Base-by-base conservation (phyloP, 2,113 vertebrate genomes). In the Macrotus californicus region DNA sequence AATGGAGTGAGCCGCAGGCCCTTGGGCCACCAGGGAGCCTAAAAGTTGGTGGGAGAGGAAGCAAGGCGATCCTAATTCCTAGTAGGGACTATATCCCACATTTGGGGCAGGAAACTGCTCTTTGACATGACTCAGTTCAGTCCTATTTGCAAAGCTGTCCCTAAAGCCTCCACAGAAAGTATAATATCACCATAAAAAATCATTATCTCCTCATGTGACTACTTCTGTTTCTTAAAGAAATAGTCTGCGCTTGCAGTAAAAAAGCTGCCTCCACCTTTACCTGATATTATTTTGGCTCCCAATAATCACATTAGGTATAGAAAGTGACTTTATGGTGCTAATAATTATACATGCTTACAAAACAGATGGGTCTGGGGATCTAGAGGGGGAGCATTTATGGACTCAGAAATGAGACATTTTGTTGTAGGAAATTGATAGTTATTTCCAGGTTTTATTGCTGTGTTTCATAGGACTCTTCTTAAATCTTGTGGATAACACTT, bases 331-430 rank as follows among this genome's bases (percentile, higher is more conserved):
- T 96, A 97, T 94, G 97, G 94, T 76, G 82, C 95, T 97, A 97
- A 97, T 97, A 97, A 97, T 97, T 97, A 97, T 77, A 94, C 82
- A 87, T 22, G 89, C 96, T 97, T 95, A 96, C 92, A 97, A 96
- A 97, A 96, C 96, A 97, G 96, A 96, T 95, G 96, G 96, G 86
- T 59, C 95, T 89, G 82, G 76, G 69, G 82, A 94, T 82, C 84
- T 48, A 75, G 93, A 89, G 77, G 39, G 92, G 88, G 85, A 94
- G 67, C 82, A 0, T 97, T 97, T 97, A 97, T 96, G 94, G 96
- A 97, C 97, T 97, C 59, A 82, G 97, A 96, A 97, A 97, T 97
- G 96, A 97, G 97, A 97, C 64, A 9, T 96, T 97, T 96, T 92
- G 92, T 97, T 90, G 92, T 92, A 94, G 96, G 97, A 97, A 97